Evolutionary conservation across 2,797 vertebrate genomes (phyloP), one percentile per base, ranked within the genome.

Genomic region (Tarsius wallacei): DNA sequence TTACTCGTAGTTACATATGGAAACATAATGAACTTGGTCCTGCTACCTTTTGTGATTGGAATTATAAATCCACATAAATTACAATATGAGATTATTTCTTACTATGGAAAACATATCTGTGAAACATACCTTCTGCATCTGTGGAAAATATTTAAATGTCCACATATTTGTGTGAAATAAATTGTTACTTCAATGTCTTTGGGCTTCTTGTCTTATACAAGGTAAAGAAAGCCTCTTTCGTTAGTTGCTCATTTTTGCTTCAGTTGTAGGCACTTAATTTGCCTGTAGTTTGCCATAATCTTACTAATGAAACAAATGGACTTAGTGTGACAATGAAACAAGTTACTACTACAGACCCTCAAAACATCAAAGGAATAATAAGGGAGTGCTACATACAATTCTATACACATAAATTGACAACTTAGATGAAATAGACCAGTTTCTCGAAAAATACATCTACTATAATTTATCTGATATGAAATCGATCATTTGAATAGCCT

Each of bases 141-240:
- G 28, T 82, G 53, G 66, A 91, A 91, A 82, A 61, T 51, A 71
- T 59, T 91, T 82, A 70, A 80, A 51, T 61, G 70, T 55, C 14
- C 19, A 80, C 47, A 64, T 63, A 80, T 47, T 55, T 15, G 13
- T 49, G 24, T 70, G 47, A 55, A 47, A n/a, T 81, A 61, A 90
- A 47, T 57, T 61, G 42, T 47, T 64, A 66, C 15, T 89, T 64
- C 53, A 36, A 53, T 64, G 22, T 66, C 26, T 28, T 53, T 55
- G 10, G 55, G 47, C 31, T 66, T 36, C n/a, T 64, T 33, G 31
- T 26, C 78, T 81, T 33, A 42, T 7, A 53, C 6, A 11, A 31
- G 24, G 42, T 66, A 51, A 84, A n/a, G 55, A 76, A 76, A 19
- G 61, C 1, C 24, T 53, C 3, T 64, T 61, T 33, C 12, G 24